These are phyloP conservation scores for Stichodactyla helianthus DNA, from an alignment of 64 coral and sea anemone genomes.

Conservation along the genomic window DNA sequence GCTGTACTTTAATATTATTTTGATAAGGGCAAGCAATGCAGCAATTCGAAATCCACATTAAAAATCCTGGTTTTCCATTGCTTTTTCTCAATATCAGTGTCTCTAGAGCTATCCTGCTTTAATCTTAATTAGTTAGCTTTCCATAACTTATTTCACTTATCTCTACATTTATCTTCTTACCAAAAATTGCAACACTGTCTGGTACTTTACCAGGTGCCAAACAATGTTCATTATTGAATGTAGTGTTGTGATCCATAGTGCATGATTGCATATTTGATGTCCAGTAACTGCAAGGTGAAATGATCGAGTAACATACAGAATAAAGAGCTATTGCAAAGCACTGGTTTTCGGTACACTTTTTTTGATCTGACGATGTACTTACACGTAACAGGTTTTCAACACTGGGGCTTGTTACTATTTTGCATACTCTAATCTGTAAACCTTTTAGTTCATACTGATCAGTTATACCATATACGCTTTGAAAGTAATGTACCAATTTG, in stretches of 20 bases:
- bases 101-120: slow-evolving; percentile 23
- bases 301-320: slow-evolving; percentile 41
- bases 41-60: not conserved
- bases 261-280: slow-evolving; percentile 23
- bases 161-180: not conserved
- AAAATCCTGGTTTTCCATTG: not conserved
- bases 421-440: slow-evolving; percentile 13
- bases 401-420: slow-evolving; percentile 10
- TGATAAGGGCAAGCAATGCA: slow-evolving; percentile 10
- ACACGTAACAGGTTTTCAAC: slow-evolving; percentile 5
- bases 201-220: not conserved
- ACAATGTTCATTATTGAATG: slow-evolving; percentile 14
- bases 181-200: slow-evolving; percentile 4
- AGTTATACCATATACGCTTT: slow-evolving; percentile 31
- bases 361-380: slow-evolving; percentile 23
- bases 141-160: not conserved
- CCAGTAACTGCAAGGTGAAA: slow-evolving; percentile 49
- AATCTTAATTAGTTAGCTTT: not conserved
- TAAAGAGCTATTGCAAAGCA: slow-evolving; percentile 42
- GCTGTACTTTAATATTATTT: not conserved
- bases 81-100: not conserved
- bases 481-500: slow-evolving; percentile 45
- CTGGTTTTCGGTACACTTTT: slow-evolving; percentile 10
- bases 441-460: slow-evolving; percentile 57
- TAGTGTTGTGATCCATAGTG: slow-evolving; percentile 31